A percentile compares a stretch with the other conserved stretches of the same genome.
Evolutionary conservation across 2,797 vertebrate species (phyloP).

Genomic region (Morelia viridis): DNA sequence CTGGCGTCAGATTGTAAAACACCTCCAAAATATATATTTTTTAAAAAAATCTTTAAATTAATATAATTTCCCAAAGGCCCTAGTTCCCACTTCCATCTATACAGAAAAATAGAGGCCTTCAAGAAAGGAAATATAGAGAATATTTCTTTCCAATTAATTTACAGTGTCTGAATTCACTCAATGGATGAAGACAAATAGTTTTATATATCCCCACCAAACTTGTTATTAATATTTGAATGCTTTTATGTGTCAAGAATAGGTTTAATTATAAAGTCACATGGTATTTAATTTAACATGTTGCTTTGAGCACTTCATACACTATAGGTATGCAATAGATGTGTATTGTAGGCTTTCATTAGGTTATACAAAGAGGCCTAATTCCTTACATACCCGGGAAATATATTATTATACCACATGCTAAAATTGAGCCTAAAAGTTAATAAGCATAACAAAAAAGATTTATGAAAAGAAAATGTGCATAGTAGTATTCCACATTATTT

Average conservation of each 20-base stretch:
- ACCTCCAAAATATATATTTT: constrained; percentile 7
- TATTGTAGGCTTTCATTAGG: not conserved
- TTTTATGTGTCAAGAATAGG: constrained; percentile 53
- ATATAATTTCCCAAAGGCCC: constrained; percentile 48
- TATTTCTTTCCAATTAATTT: constrained; percentile 63
- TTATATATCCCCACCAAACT: constrained; percentile 47
- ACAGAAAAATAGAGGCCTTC: constrained; percentile 14
- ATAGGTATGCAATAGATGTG: constrained; percentile 12
- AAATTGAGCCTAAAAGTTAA: not conserved
- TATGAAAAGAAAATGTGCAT: not conserved
- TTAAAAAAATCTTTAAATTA: constrained; percentile 41
- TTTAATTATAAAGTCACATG: constrained; percentile 53
- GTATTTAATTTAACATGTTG: constrained; percentile 32
- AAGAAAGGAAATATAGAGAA: constrained; percentile 46
- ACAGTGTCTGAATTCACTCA: constrained; percentile 64
- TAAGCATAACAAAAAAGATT: not conserved
- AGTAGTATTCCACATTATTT: not conserved
- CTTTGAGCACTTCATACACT: not conserved
- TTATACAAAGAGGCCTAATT: not conserved
- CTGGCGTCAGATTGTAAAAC: constrained; percentile 54
- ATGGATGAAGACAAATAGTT: constrained; percentile 67
- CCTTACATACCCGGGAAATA: not conserved
- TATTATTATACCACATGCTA: not conserved
- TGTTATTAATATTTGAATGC: constrained; percentile 59
- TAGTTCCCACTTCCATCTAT: constrained; percentile 32